Evolutionary conservation across 2,888 invertebrate species (phyloP), one percentile per base, ranked within the genome.

Genomic region (Colletes collaris): DNA sequence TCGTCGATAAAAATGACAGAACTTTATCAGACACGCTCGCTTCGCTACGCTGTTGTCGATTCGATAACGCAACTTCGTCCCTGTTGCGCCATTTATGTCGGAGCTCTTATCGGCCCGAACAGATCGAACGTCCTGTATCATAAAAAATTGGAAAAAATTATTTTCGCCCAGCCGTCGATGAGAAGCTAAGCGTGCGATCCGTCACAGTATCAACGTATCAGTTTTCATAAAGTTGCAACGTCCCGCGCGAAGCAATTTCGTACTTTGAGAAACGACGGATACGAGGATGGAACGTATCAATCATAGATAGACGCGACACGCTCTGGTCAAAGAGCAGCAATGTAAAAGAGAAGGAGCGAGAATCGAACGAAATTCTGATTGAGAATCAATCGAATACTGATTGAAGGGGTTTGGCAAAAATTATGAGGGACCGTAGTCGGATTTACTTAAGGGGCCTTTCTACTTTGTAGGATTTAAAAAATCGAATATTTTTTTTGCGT

Each of bases 1-100:
- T 81, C 85, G 71, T 78, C 83, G 87, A 86, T 86, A 86, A 86
- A 86, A 86, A 86, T 86, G 86, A 86, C 87, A 87, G 85, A 83
- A 86, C 79, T 86, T 86, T 87, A 87, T 86, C 86, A 86, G 82
- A 66, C 73, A 63, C 55, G 70, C 72, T 74, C 71, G 75, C 67
- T 59, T 79, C 80, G 46, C 81, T 76, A 59, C 86, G 83, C 72
- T 86, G 79, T 71, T 77, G 75, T 74, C 60, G 72, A 64, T 50
- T 75, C 81, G 87, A 86, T 85, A 86, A 82, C 83, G 71, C 60
- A 65, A 60, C 63, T 55, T 63, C 72, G 63, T 75, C 71, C 64
- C 75, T 82, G 84, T 81, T 73, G 83, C 77, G 53, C 85, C 85
- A 86, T 86, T 86, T 86, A 86, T 83, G 81, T 76, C 70, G 68